These are phyloP conservation scores for Netelia virgata DNA, from an alignment of 2,888 invertebrate genomes.

Conservation along the genomic window DNA sequence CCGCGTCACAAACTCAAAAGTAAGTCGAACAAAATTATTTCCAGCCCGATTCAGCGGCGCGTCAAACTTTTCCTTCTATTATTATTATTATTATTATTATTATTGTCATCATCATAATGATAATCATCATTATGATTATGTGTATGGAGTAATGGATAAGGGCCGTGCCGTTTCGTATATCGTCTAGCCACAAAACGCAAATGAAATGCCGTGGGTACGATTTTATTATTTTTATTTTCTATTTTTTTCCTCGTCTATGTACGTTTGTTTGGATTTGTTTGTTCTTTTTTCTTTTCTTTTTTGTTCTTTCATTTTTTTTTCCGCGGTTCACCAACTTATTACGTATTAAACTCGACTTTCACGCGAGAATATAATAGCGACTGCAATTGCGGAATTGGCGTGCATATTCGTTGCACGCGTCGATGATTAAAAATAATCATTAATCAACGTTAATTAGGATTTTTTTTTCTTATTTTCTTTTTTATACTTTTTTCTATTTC, in stretches of 20 bases:
- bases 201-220: constrained; percentile 59
- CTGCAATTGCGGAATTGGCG: not conserved
- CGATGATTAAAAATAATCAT: not conserved
- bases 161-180: constrained; percentile 47
- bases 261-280: not conserved
- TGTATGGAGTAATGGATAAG: constrained; percentile 38
- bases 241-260: constrained; percentile 2
- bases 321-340: constrained; percentile 60
- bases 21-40: constrained; percentile 72
- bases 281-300: not conserved
- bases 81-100: not conserved
- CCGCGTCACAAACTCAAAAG: constrained; percentile 89
- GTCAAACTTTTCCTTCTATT: not conserved
- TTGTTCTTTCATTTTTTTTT: not conserved
- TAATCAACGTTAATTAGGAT: not conserved
- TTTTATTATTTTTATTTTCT: constrained; percentile 3
- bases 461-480: not conserved
- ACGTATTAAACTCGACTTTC: constrained; percentile 47
- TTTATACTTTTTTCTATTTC: not conserved
- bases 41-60: constrained; percentile 15
- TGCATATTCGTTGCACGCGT: not conserved
- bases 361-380: not conserved
- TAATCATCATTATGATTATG: constrained; percentile 16
- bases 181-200: constrained; percentile 51
- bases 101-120: not conserved